Percentiles rank a stretch among this genome's conserved stretches.
phyloP scores from a whole-genome alignment of 2,888 invertebrate species.

The Idaea biselata region DNA sequence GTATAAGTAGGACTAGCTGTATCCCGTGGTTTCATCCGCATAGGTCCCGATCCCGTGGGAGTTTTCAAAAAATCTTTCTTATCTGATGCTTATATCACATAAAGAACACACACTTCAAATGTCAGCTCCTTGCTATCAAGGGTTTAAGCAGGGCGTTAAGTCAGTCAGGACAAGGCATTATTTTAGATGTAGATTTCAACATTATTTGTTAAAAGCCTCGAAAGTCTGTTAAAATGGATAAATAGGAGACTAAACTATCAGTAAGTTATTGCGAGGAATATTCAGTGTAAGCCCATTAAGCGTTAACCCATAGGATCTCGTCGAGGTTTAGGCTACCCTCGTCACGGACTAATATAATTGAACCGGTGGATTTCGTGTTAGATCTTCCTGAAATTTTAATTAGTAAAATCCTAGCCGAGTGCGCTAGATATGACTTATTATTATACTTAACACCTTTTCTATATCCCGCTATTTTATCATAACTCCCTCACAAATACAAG shows the following conservation, averaged over 20 bases:
- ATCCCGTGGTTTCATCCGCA: no score
- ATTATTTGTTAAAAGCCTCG: no score
- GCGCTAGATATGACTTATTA: slow-evolving; percentile 14
- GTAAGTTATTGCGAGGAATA: slow-evolving; percentile 17
- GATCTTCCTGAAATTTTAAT: slow-evolving; percentile 26
- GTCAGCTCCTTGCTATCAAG: no score
- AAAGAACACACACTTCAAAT: no score
- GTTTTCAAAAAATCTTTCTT: no score
- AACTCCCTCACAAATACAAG: neutral
- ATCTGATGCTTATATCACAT: no score
- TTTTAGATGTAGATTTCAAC: no score
- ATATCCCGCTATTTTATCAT: neutral
- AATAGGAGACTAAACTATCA: slow-evolving; percentile 4
- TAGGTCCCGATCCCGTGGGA: no score
- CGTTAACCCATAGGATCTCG: slow-evolving; percentile 26
- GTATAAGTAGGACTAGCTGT: no score
- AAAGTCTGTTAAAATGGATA: neutral
- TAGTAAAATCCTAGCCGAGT: slow-evolving; percentile 17
- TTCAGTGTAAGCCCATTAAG: slow-evolving; percentile 23
- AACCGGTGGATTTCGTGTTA: slow-evolving; percentile 19
- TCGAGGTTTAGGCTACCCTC: slow-evolving; percentile 29
- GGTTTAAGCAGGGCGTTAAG: no score
- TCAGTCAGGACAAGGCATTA: no score
- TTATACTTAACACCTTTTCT: slow-evolving; percentile 6
- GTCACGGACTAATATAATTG: slow-evolving; percentile 32